Evolutionary conservation across 2,113 vertebrate genomes (phyloP).

Genomic region (Tragelaphus scriptus): DNA sequence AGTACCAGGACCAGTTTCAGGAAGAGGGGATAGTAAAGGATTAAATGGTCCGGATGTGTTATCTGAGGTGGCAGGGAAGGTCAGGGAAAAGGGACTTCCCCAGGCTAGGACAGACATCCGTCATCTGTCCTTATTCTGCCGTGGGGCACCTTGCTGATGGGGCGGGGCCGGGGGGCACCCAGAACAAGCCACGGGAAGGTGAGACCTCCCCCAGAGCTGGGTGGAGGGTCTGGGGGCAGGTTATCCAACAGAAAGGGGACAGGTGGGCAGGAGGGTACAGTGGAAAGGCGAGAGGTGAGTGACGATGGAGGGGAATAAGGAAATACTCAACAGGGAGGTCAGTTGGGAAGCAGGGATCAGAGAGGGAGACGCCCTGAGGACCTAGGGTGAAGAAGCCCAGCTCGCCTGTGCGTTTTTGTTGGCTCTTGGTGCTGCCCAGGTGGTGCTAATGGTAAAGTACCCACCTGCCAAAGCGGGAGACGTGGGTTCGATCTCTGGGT

Average conservation of each 20-base stretch:
- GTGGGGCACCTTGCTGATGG: neutral
- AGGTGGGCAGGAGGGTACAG: neutral
- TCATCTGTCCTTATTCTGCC: neutral
- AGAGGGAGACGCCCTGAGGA: neutral
- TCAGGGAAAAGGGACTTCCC: neutral
- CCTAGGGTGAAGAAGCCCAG: neutral
- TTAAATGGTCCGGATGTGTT: neutral
- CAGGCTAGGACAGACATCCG: neutral
- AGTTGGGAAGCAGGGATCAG: neutral
- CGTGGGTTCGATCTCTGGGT: neutral
- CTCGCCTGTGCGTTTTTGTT: accelerated
- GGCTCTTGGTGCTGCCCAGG: neutral
- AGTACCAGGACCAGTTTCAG: neutral
- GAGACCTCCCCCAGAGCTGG: neutral
- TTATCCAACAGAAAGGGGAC: neutral
- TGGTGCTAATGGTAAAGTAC: neutral
- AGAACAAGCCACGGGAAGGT: neutral
- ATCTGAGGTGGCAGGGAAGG: neutral
- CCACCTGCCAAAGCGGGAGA: neutral
- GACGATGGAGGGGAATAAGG: neutral
- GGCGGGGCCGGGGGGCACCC: neutral
- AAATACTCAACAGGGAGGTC: neutral
- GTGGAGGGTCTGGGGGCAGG: neutral
- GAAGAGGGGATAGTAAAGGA: neutral
- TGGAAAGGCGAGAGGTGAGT: neutral